Evolutionary conservation across 2,888 invertebrate species (phyloP), one percentile per base, ranked within the genome.

Genomic region (Synanthedon vespiformis): DNA sequence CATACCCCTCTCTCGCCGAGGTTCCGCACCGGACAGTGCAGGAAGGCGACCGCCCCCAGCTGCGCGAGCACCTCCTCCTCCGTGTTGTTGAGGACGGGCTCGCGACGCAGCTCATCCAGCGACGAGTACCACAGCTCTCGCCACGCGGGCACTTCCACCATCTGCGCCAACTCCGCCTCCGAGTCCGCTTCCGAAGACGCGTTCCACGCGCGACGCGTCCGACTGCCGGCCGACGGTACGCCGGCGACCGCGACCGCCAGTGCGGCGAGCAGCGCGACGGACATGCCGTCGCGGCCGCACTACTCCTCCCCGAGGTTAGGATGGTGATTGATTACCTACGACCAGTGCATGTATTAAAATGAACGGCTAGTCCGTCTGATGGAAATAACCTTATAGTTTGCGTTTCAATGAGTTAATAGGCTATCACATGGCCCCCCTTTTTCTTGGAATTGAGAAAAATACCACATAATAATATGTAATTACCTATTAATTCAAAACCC

Each of bases 21-120:
- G 80, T 91, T 90, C 55, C 93, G 89, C 68, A 94, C 93, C 70
- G 92, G 91, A 80, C 95, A 95, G 78, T 94, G 94, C 65, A 94
- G 89, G 83, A 92, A 94, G 58, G 94, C 94, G 48, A 92, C 91
- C 53, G 92, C 91, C 51, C 94, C 94, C 56, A 94, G 89, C 79
- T 94, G 94, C 61, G 91, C 94, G 50, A 93, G 91, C 60, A 93
- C 90, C 75, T 93, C 93, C 63, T 92, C 92, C 59, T 91, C 90
- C 55, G 94, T 93, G 80, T 92, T 92, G 88, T 94, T 93, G 77
- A 93, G 91, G 60, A 67, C 60, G 53, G 87, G 85, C 70, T 82
- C 80, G 60, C 83, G 77, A 58, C 74, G 77, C 63, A 80, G 70
- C 57, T 77, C 79, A 60, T 79, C 82, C 68, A 85, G 72, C 61